A percentile compares a stretch with the other conserved stretches of the same genome.
These are phyloP conservation scores for Desoria tigrina DNA, from an alignment of 2,888 invertebrate genomes.

Conservation along the genomic window DNA sequence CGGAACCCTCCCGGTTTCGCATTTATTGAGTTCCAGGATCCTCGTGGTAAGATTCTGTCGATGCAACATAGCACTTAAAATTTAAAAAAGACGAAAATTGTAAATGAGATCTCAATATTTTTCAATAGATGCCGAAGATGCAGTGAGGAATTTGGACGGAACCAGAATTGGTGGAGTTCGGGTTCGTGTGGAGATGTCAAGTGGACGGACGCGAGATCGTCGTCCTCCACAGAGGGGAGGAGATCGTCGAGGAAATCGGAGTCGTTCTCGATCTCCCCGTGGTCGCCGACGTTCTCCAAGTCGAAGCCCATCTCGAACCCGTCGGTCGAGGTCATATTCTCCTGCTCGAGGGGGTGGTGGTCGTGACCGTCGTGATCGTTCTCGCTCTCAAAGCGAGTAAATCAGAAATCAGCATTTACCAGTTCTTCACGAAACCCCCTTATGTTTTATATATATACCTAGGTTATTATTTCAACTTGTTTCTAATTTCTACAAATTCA, in stretches of 20 bases:
- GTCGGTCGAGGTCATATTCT: constrained; percentile 13
- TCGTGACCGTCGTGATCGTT: constrained; percentile 40
- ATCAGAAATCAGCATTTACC: constrained; percentile 65
- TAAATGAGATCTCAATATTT: no score
- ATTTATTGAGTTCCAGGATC: constrained; percentile 86
- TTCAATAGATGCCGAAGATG: constrained; percentile 69
- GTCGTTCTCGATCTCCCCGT: constrained; percentile 28
- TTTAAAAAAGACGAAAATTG: no score
- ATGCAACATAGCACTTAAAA: no score
- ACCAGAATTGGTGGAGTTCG: constrained; percentile 66
- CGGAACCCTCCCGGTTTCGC: constrained; percentile 90
- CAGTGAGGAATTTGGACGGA: constrained; percentile 79
- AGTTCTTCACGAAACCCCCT: no score
- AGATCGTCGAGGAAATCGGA: constrained; percentile 24
- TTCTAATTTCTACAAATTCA: no score
- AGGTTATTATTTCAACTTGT: no score
- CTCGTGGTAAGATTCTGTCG: no score
- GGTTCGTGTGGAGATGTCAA: constrained; percentile 90
- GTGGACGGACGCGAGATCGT: constrained; percentile 74
- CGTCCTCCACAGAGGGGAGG: constrained; percentile 25
- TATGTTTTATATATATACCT: no score
- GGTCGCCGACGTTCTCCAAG: constrained; percentile 16
- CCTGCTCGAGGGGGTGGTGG: constrained; percentile 9
- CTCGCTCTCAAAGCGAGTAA: constrained; percentile 38
- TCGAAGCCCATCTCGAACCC: constrained; percentile 18